Evolutionary conservation across 2,888 invertebrate genomes (phyloP).

Genomic region (Lasius platythorax): DNA sequence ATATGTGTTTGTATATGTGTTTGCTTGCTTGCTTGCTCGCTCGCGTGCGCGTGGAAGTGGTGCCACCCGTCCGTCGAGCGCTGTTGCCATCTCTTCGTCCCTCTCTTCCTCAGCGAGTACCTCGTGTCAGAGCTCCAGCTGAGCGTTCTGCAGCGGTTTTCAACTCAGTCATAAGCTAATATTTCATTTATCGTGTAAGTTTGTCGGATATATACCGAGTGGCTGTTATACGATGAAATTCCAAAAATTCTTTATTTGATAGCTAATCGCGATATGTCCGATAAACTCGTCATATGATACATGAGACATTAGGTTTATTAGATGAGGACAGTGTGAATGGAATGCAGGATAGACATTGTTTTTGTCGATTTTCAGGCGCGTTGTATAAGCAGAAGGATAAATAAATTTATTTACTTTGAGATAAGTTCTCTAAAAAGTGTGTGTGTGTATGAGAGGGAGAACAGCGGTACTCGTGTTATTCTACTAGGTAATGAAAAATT

Average conservation of each 20-base stretch:
- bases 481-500: not conserved
- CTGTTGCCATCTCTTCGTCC: conserved; percentile 82
- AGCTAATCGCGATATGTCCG: not conserved
- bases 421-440: not conserved
- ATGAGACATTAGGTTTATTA: not conserved
- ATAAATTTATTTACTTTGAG: conserved; percentile 6
- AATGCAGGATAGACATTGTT: not conserved
- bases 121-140: conserved; percentile 78
- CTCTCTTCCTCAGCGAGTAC: conserved; percentile 70
- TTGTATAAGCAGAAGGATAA: not conserved
- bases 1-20: conserved; percentile 31
- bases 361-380: not conserved
- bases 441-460: not conserved
- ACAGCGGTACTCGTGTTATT: not conserved
- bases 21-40: conserved; percentile 42
- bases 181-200: not conserved
- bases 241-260: not conserved
- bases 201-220: not conserved
- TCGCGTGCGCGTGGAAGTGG: conserved; percentile 67
- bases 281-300: too few relatives aligned
- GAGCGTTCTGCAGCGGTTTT: conserved; percentile 78
- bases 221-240: not conserved
- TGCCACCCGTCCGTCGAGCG: conserved; percentile 79
- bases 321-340: not conserved
- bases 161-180: conserved; percentile 64